Evolutionary conservation across 2,797 vertebrate species (phyloP), one percentile per base, ranked within the genome.

Genomic region (Peromyscus eremicus): DNA sequence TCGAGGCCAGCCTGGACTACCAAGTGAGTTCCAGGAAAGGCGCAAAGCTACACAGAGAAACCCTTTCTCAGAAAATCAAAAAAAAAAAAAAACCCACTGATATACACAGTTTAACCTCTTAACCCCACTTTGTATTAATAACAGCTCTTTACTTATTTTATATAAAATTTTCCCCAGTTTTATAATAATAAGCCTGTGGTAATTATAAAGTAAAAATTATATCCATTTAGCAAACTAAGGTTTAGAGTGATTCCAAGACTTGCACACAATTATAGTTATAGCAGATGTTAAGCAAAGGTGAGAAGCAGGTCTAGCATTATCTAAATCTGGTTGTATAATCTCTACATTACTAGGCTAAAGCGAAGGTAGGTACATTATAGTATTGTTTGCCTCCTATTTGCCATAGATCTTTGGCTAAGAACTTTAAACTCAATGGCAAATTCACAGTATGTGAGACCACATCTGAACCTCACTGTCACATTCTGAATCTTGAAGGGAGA

Each of bases 171-270:
- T 95, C 21, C 4, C 86, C 82, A 21, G 27, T 6, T 70, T 79
- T 70, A 64, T 1, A 92, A 80, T 70, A 89, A 95, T 57, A 90
- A 82, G 19, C 27, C 70, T n/a, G 6, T 46, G 11, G 29, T 14
- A 85, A 96, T 77, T 11, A 71, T 73, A n/a, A 92, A 85, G 34
- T 55, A 82, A 84, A 19, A 89, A 82, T 89, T 77, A 29, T 13
- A 86, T 64, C 21, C 17, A 57, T 87, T 75, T 34, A 93, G 29
- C 17, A 66, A 93, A 88, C 8, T 55, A 81, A 82, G 25, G 4
- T 43, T 92, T 27, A 92, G 52, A 76, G 29, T 93, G 4, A 64
- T 86, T 82, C 66, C 5, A 68, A 40, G 66, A 92, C 71, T 81
- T 40, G 5, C 46, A 4, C 57, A 88, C 87, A 95, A 71, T 71